Percentiles rank a stretch among this genome's conserved stretches.
Evolutionary conservation across 2,888 invertebrate species (phyloP).

Genomic region (Hyppa rectilinea): DNA sequence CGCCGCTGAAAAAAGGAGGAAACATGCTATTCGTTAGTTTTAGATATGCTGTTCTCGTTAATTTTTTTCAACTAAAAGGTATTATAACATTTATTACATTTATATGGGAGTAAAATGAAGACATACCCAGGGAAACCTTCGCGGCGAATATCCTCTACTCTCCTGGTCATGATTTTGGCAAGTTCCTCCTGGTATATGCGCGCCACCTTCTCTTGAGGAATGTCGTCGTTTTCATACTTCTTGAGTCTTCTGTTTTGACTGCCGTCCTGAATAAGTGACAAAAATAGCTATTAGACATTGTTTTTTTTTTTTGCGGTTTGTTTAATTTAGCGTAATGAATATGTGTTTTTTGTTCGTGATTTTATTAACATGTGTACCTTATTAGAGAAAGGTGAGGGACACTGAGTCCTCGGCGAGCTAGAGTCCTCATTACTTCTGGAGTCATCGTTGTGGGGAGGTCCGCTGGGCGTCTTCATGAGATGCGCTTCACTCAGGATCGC

Average conservation of each 20-base stretch:
- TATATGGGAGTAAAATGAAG: constrained; percentile 42
- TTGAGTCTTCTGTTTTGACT: constrained; percentile 94
- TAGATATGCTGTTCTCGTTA: constrained; percentile 89
- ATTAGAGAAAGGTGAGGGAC: constrained; percentile 95
- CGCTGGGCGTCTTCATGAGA: constrained; percentile 93
- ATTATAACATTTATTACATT: constrained; percentile 1
- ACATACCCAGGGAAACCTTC: constrained; percentile 95
- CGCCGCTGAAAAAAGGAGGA: constrained; percentile 96
- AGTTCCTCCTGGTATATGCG: constrained; percentile 98
- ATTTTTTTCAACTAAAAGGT: constrained; percentile 50
- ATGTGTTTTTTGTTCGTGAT: neutral
- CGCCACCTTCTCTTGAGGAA: constrained; percentile 98
- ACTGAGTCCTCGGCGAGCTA: constrained; percentile 94
- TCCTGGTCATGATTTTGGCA: constrained; percentile 96
- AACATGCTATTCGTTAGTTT: constrained; percentile 93
- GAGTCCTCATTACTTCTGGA: constrained; percentile 95
- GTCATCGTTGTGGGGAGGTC: constrained; percentile 87
- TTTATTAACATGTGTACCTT: constrained; percentile 83
- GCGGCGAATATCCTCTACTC: constrained; percentile 94
- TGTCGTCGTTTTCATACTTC: constrained; percentile 98
- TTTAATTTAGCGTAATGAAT: neutral
- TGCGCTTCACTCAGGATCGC: constrained; percentile 97
- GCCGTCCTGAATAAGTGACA: constrained; percentile 86
- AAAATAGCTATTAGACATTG: constrained; percentile 5
- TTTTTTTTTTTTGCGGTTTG: neutral